Evolutionary conservation across 2,113 vertebrate species (phyloP), one percentile per base, ranked within the genome.

Genomic region (Numida meleagris): DNA sequence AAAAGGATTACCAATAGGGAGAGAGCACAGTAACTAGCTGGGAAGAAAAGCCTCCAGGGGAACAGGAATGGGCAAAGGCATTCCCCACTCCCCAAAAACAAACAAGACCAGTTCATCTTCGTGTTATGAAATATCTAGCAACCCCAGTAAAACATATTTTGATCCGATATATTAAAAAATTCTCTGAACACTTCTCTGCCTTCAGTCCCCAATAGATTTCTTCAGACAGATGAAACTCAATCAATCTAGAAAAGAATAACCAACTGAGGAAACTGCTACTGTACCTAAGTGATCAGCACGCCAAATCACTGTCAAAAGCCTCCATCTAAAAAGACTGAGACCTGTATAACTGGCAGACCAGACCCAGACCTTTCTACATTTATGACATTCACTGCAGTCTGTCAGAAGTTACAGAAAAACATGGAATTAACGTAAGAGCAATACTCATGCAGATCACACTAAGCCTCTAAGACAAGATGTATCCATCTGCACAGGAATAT

Each of bases 391-490:
- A 86, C 4, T 66, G 36, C 19, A 36, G 38, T 57, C 33, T 75
- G 36, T 55, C 48, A 91, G 36, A 57, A 57, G 55, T 57, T 14
- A 9, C 4, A 82, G 29, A 61, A 74, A 46, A 93, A 50, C 38
- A 57, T 5, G 9, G 43, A 57, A 81, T 38, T 61, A 31, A 18
- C 31, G 13, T n/a, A 43, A 57, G 31, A n/a, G 38, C 53, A 74
- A 25, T 33, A 63, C 33, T 71, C 0, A 0, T 24, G 66, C 34
- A 81, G 31, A 36, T 36, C 55, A 88, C 0, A 0, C 19, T 20
- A 67, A 59, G 29, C 19, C 40, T 31, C 72, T 33, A 66, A 43
- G 34, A 51, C 23, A 86, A 88, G 34, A 57, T 8, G 10, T 14
- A 70, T 17, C 50, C 9, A 70, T 55, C 61, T 36, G 70, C 21